Evolutionary conservation across 2,113 vertebrate species (phyloP).

Genomic region (Saccopteryx bilineata): DNA sequence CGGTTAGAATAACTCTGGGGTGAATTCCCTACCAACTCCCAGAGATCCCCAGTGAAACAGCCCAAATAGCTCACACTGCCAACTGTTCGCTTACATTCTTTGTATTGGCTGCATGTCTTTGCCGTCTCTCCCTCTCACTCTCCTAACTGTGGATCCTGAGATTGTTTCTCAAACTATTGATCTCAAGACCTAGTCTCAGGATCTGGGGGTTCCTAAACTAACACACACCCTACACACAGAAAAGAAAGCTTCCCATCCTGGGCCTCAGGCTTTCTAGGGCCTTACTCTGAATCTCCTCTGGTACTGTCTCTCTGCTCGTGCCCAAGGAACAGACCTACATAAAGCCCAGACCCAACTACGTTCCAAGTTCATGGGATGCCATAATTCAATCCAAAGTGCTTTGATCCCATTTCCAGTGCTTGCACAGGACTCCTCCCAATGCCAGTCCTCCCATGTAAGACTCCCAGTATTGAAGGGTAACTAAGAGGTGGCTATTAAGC

Average conservation of each 20-base stretch:
- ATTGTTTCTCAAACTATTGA: slow-evolving; percentile 4
- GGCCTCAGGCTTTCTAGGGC: neutral
- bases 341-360: neutral
- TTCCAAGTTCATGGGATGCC: neutral
- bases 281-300: neutral
- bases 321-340: neutral
- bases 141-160: neutral
- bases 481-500: neutral
- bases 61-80: neutral
- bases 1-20: neutral
- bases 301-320: neutral
- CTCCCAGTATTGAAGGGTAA: neutral
- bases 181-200: neutral
- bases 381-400: neutral
- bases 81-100: neutral
- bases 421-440: neutral
- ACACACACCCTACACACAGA: neutral
- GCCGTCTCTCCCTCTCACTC: neutral
- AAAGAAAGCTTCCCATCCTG: neutral
- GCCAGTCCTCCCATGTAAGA: neutral
- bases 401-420: neutral
- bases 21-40: neutral
- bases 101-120: neutral
- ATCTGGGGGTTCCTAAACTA: neutral
- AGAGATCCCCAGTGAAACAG: neutral